Evolutionary conservation across 2,113 vertebrate genomes (phyloP).

Genomic region (Gallinago jamesoni): DNA sequence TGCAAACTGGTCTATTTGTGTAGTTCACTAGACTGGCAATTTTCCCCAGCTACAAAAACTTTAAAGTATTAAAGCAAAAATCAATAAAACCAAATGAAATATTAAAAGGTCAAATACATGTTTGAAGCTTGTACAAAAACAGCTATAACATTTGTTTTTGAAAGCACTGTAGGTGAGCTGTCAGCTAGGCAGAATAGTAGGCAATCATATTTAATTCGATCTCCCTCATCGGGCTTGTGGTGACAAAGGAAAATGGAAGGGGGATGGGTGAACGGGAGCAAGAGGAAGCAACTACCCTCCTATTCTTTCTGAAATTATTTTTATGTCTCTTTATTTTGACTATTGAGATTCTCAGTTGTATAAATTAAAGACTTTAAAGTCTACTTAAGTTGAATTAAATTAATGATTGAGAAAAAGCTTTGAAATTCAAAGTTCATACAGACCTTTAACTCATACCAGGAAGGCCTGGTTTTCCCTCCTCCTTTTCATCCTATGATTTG

Average conservation of each 20-base stretch:
- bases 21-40: neutral
- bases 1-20: neutral
- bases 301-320: neutral
- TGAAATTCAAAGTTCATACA: slow-evolving; percentile 53
- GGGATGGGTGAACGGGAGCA: neutral
- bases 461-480: slow-evolving; percentile 17
- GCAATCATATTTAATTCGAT: slow-evolving; percentile 39
- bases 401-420: slow-evolving; percentile 32
- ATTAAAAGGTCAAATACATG: slow-evolving; percentile 21
- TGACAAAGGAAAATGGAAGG: slow-evolving; percentile 43
- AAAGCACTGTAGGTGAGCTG: slow-evolving; percentile 21
- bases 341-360: neutral
- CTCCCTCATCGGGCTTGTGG: neutral
- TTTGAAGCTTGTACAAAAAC: neutral
- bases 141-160: slow-evolving; percentile 34
- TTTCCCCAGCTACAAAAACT: slow-evolving; percentile 20
- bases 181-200: slow-evolving; percentile 10
- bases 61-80: slow-evolving; percentile 36
- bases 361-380: neutral
- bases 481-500: slow-evolving; percentile 28
- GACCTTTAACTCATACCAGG: slow-evolving; percentile 43
- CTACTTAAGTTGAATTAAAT: slow-evolving; percentile 19
- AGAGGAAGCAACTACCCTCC: neutral
- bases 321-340: neutral
- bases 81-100: slow-evolving; percentile 27